Evolutionary conservation across 2,113 vertebrate species (phyloP).

Genomic region (Geococcyx californianus): DNA sequence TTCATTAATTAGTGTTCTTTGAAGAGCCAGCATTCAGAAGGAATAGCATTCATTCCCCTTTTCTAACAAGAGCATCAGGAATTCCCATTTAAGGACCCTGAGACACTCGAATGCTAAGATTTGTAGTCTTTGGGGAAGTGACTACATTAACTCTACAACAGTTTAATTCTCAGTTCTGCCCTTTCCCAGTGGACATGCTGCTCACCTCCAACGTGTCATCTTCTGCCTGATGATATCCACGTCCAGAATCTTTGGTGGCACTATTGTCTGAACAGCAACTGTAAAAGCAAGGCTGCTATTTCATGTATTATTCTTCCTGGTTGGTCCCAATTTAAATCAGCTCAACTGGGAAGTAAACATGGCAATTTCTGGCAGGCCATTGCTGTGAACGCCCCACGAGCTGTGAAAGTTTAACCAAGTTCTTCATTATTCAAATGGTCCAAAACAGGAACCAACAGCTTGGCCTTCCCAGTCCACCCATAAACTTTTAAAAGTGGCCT

Average conservation of each 20-base stretch:
- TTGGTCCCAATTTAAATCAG: neutral
- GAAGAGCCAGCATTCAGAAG: neutral
- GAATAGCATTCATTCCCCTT: neutral
- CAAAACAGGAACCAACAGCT: neutral
- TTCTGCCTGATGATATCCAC: neutral
- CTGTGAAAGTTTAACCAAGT: neutral
- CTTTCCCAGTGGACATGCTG: neutral
- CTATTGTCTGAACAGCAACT: neutral
- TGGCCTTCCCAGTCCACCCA: neutral
- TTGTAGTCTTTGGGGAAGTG: neutral
- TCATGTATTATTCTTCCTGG: neutral
- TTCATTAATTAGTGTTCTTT: neutral
- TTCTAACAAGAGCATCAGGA: neutral
- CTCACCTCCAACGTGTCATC: neutral
- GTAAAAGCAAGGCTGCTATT: neutral
- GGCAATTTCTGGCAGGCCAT: neutral
- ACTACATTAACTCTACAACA: neutral
- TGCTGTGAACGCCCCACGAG: rapidly evolving
- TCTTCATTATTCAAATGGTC: neutral
- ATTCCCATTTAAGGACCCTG: neutral
- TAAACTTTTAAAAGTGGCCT: neutral
- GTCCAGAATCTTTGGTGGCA: neutral
- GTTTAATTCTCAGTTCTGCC: neutral
- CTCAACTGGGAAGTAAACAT: neutral
- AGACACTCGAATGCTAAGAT: neutral